Evolutionary conservation across 1,140 invertebrate genomes (phyloP).

Genomic region (Pseudomyrmex flavicornis): DNA sequence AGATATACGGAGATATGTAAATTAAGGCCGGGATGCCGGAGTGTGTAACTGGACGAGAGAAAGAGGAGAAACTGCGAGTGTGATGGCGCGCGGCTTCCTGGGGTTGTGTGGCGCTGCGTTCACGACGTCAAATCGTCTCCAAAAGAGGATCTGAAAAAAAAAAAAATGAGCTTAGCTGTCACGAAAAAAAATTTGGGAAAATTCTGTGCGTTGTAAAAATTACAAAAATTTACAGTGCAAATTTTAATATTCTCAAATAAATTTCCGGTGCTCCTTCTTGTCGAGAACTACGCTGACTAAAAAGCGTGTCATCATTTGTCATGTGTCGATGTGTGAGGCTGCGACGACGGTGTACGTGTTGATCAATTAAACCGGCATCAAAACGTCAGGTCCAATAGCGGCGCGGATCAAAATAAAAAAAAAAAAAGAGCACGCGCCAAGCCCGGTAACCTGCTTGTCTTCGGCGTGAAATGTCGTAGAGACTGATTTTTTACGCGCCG

Average conservation of each 20-base stretch:
- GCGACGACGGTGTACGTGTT: background rate
- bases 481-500: conserved; percentile 37
- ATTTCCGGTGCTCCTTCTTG: background rate
- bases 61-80: conserved; percentile 35
- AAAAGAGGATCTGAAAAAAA: too few relatives aligned
- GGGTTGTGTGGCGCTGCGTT: conserved; percentile 4
- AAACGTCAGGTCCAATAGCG: conserved; percentile 44
- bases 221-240: too few relatives aligned
- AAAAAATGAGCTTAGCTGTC: too few relatives aligned
- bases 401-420: conserved; percentile 17
- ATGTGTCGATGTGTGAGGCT: conserved; percentile 18
- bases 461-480: conserved; percentile 49
- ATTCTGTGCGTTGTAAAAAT: too few relatives aligned
- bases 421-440: conserved; percentile 40
- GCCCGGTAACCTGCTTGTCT: conserved; percentile 31
- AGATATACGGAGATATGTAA: conserved; percentile 77
- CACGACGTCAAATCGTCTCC: too few relatives aligned
- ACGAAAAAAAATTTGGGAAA: too few relatives aligned
- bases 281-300: conserved; percentile 5
- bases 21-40: conserved; percentile 63
- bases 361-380: conserved; percentile 49
- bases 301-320: conserved; percentile 25
- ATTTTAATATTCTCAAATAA: too few relatives aligned
- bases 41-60: conserved; percentile 65
- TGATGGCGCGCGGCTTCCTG: conserved; percentile 55